phyloP scores from a whole-genome alignment of 1,140 invertebrate species.

The Drosophila bipectinata region DNA sequence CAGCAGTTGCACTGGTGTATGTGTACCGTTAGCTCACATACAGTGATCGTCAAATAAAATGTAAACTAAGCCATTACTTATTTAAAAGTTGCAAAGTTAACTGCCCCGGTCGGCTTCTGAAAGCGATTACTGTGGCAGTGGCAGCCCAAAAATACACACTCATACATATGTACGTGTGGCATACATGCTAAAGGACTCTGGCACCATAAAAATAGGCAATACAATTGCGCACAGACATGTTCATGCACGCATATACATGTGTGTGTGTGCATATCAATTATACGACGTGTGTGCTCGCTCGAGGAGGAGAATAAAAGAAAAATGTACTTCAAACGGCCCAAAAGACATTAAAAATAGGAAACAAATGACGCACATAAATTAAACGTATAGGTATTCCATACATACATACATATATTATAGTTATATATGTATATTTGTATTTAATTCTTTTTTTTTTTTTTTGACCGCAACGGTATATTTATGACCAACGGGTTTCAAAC shows the following conservation, averaged over 20 bases:
- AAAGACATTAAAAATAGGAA: constrained; percentile 54
- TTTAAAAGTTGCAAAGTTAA: background rate
- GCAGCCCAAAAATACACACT: too few species aligned
- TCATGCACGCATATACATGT: background rate
- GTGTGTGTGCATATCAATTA: constrained; percentile 37
- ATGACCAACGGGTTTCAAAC: background rate
- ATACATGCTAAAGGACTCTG: background rate
- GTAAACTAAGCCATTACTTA: background rate
- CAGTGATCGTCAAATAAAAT: constrained; percentile 4
- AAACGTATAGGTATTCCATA: constrained; percentile 37
- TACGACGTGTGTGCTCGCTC: constrained; percentile 33
- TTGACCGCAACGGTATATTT: background rate
- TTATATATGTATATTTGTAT: background rate
- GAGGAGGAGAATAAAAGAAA: constrained; percentile 10
- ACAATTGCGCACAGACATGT: background rate
- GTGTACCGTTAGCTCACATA: background rate
- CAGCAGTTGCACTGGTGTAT: constrained; percentile 11
- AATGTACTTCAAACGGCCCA: constrained; percentile 23
- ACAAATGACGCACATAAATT: constrained; percentile 54
- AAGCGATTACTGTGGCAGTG: constrained; percentile 1
- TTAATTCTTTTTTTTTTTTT: constrained; percentile 5
- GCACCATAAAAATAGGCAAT: constrained; percentile 37
- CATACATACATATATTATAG: background rate
- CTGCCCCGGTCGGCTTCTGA: too few species aligned
- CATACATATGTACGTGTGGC: too few species aligned